Conservation (phyloP, 2,797 vertebrate genomes). For the Anas bahamensis region DNA sequence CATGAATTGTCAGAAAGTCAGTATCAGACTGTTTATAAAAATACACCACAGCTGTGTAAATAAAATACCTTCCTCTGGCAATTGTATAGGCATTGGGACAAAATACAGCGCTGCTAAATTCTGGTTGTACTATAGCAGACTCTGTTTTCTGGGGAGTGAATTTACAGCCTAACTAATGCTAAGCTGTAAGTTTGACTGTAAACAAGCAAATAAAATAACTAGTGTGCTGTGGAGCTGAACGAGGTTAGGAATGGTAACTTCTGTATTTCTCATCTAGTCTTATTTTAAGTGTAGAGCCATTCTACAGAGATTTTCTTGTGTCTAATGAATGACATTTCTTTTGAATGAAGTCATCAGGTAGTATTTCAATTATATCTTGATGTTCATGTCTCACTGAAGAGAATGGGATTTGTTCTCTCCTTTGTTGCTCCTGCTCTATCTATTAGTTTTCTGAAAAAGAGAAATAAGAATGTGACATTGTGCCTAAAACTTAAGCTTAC, state of each 20-base stretch:
- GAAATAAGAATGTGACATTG: not conserved
- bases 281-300: not conserved
- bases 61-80: not conserved
- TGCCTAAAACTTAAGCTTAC: not conserved
- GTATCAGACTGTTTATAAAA: constrained; percentile 10
- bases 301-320: not conserved
- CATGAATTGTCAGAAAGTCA: not conserved
- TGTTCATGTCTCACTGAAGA: not conserved
- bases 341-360: not conserved
- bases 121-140: not conserved
- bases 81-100: not conserved
- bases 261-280: not conserved
- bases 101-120: not conserved
- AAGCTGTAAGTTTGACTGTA: not conserved
- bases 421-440: not conserved
- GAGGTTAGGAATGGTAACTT: not conserved
- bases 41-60: constrained; percentile 13
- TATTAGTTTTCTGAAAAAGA: not conserved
- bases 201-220: not conserved
- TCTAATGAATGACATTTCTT: not conserved
- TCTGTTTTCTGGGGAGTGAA: not conserved
- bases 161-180: not conserved
- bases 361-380: not conserved
- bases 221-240: not conserved
- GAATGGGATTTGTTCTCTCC: not conserved